Base-by-base conservation (phyloP, 2,113 vertebrate species). In the Melanocharis versteri region DNA sequence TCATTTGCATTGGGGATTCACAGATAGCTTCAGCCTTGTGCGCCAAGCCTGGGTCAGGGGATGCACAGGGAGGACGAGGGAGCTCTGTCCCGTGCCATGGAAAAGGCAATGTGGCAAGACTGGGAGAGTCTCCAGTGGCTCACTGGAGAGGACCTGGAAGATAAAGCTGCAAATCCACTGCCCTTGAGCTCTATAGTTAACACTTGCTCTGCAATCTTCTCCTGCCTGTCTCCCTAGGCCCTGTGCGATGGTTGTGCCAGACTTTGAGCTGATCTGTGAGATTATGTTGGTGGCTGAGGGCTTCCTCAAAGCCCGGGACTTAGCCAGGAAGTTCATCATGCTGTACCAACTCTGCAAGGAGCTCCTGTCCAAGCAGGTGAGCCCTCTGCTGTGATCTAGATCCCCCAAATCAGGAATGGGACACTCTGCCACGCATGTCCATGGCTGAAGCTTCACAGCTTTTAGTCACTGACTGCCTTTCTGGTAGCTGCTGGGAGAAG, bases 201-300 rank as follows among this genome's bases (percentile, higher is more conserved):
- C 15, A 28, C 13, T 16, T 26, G 3, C 68, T 88, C 45, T 88
- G 42, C 62, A 21, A 0, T 17, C n/a, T 61, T 42, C 17, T 91
- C 35, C 89, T 62, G 53, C 30, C 48, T 89, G 10, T 62, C 26
- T 48, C 80, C 44, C 33, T 44, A 99, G 99, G 97, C 99, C 99
- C 1, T 99, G 99, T 71, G 99, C 99, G 0, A 99, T 99, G 99
- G 99, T 99, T 45, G 99, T 99, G 77, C 99, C 99, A 11, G 99
- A 99, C 97, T 99, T 99, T 33, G 99, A 99, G 90, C 96, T 99
- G 78, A 99, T 99, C 95, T 99, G 99, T 98, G 99, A 99, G 95
- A 99, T 99, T 60, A 99, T 99, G 99, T 89, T 99, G 97, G 99
- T 99, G 93, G 99, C 99, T 0, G 99, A 99, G 97, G 99, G 99